Evolutionary conservation across 2,888 invertebrate genomes (phyloP).

Genomic region (Melanostoma mellinum): DNA sequence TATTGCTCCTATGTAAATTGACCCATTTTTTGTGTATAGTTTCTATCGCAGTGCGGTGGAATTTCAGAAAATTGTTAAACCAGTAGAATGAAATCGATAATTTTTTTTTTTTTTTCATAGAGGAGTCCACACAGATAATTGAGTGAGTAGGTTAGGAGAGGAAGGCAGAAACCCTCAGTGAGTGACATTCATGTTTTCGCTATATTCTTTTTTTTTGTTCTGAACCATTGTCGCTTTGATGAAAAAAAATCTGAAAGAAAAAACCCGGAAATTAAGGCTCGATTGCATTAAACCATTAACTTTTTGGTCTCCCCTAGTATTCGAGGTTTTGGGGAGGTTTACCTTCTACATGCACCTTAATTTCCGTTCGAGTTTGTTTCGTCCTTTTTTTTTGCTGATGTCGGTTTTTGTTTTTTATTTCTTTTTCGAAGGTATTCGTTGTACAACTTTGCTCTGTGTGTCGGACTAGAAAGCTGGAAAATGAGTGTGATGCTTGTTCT

Average conservation of each 20-base stretch:
- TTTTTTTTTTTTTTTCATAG: slow-evolving; percentile 7
- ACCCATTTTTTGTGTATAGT: slow-evolving; percentile 11
- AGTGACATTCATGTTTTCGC: slow-evolving; percentile 4
- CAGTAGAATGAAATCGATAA: slow-evolving; percentile 33
- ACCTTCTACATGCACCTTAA: slow-evolving; percentile 30
- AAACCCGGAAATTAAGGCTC: slow-evolving; percentile 22
- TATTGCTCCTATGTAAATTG: background rate
- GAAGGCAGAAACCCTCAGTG: background rate
- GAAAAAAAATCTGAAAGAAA: background rate
- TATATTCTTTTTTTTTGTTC: background rate
- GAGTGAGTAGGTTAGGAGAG: background rate
- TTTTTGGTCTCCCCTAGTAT: slow-evolving; percentile 6
- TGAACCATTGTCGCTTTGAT: background rate
- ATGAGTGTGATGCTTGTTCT: background rate
- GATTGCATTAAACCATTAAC: slow-evolving; percentile 48
- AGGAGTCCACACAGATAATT: slow-evolving; percentile 16
- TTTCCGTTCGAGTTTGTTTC: slow-evolving; percentile 36
- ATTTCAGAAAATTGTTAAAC: background rate
- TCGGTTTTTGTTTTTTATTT: background rate
- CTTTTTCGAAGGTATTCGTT: too few species aligned
- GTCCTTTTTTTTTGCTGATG: background rate
- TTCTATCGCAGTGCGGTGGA: background rate
- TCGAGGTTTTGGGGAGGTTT: background rate
- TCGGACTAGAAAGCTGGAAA: background rate
- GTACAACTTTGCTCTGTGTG: background rate